Evolutionary conservation across 1,140 invertebrate species (phyloP), one percentile per base, ranked within the genome.

Genomic region (Anoplolepis gracilipes): DNA sequence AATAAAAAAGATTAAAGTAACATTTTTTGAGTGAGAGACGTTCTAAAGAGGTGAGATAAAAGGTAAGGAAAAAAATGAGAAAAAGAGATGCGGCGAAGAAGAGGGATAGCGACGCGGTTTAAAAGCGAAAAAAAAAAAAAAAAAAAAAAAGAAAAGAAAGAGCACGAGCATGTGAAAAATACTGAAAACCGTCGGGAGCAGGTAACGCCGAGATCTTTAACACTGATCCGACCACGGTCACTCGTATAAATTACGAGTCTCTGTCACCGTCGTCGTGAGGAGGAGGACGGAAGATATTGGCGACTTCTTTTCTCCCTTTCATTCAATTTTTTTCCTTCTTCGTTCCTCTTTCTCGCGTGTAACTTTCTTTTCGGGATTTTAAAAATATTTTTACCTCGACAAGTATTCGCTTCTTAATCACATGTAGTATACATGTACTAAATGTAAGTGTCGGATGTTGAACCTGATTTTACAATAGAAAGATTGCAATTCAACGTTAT

Each of bases 161-260:
- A 65, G 75, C 64, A 67, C 33, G 70, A 64, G 77, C 55, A 88
- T 76, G 89, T 90, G 88, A 90, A 90, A 90, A 90, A 90, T 88
- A 90, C 87, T 90, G 88, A 90, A 90, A 90, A 90, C 87, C 79
- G 87, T 87, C 86, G 87, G 88, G 86, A 90, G 88, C 89, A 90
- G 89, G 89, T 90, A 90, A 87, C 86, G 33, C 73, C 69, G 86
- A 90, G 89, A 90, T 90, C 89, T 87, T 90, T 90, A 88, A 79
- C 88, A 88, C 89, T 90, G 89, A 90, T 90, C 73, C 67, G 49
- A 85, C 84, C 42, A 73, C 30, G 78, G 84, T 19, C 75, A 76
- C 61, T 75, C 70, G 86, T 86, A 90, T 90, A 90, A 90, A 90
- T 90, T 90, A 90, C 89, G 62, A 88, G 85, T 90, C 88, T 90